Conservation (phyloP, 2,888 invertebrate genomes). For the Trypoxylon attenuatum region DNA sequence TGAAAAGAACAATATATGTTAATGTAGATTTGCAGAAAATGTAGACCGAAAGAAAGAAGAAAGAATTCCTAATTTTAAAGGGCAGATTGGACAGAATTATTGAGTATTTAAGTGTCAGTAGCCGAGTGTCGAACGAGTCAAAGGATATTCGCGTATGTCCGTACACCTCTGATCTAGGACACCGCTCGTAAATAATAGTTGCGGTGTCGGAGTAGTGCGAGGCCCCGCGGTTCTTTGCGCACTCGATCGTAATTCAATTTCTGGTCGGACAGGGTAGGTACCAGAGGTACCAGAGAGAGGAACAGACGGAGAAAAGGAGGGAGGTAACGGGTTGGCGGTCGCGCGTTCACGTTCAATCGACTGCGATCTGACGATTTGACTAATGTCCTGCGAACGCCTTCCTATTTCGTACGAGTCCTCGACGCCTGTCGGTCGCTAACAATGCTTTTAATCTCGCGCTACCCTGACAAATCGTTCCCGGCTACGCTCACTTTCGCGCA, state of each 20-base stretch:
- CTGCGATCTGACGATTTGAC: slow-evolving; percentile 1
- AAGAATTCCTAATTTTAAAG: no score
- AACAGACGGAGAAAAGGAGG: no score
- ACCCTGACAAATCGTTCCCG: not conserved
- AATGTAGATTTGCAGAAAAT: no score
- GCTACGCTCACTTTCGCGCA: no score
- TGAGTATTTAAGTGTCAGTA: no score
- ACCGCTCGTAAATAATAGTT: slow-evolving; percentile 41
- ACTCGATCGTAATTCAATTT: slow-evolving; percentile 35
- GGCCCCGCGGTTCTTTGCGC: slow-evolving; percentile 14
- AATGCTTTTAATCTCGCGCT: slow-evolving; percentile 18
- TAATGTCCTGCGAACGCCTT: not conserved
- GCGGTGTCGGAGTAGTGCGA: slow-evolving; percentile 8
- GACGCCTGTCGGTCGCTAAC: slow-evolving; percentile 13
- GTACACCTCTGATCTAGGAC: no score
- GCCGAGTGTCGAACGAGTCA: no score
- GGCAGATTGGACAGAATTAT: no score
- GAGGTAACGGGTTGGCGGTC: no score
- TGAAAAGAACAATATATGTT: no score
- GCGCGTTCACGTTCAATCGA: not conserved
- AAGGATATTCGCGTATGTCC: no score
- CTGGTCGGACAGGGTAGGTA: slow-evolving; percentile 7
- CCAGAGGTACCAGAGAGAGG: not conserved
- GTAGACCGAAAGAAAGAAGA: no score
- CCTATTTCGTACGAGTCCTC: slow-evolving; percentile 1